Evolutionary conservation across 2,797 vertebrate species (phyloP).

Genomic region (Micromesistius poutassou): DNA sequence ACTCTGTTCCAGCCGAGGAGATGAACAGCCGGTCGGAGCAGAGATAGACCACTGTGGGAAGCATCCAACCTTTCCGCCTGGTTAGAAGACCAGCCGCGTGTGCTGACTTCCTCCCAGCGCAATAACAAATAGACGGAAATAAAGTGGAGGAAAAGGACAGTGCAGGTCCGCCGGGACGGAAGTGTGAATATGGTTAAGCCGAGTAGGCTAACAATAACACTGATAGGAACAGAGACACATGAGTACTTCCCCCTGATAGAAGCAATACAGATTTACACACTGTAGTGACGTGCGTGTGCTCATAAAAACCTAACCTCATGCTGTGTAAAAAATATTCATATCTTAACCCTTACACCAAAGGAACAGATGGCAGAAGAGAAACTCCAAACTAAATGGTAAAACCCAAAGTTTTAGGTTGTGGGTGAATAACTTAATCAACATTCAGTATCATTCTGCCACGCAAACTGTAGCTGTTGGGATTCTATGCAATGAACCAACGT

Average conservation of each 20-base stretch:
- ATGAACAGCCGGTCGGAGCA: slow-evolving; percentile 26
- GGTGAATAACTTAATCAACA: background rate
- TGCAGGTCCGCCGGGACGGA: background rate
- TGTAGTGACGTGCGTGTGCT: background rate
- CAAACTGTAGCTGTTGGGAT: too few species aligned
- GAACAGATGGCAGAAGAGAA: background rate
- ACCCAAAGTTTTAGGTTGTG: background rate
- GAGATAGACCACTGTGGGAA: slow-evolving; percentile 22
- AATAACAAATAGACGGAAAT: slow-evolving; percentile 11
- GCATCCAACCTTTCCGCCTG: slow-evolving; percentile 22
- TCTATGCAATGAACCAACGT: background rate
- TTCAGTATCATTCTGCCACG: background rate
- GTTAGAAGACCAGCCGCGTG: slow-evolving; percentile 18
- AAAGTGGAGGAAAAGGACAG: background rate
- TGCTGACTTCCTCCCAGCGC: slow-evolving; percentile 21
- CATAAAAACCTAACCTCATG: background rate
- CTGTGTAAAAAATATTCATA: background rate
- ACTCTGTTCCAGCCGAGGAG: slow-evolving; percentile 21
- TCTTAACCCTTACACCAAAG: background rate
- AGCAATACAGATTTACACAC: background rate
- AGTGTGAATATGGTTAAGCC: background rate
- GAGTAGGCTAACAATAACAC: background rate
- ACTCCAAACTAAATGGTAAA: background rate
- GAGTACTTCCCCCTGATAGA: background rate
- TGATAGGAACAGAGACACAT: background rate